Base-by-base conservation (phyloP, 2,888 invertebrate species). In the Tuta absoluta region DNA sequence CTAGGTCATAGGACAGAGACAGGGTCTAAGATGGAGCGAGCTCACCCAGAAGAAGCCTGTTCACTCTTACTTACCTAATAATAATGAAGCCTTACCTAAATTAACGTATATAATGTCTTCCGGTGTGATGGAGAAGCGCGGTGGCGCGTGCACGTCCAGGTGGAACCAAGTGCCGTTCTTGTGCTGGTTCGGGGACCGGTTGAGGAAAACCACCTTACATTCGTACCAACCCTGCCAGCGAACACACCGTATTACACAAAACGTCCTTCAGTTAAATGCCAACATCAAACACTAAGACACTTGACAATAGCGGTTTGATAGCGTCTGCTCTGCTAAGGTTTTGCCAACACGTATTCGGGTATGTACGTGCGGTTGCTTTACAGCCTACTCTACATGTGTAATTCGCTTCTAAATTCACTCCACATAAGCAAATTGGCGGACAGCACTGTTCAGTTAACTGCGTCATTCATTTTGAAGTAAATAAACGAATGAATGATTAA, bases 131-230 rank as follows among this genome's bases (percentile, higher is more conserved):
- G 96, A 96, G 93, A 98, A 98, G 91, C 97, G 95, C 78, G 98
- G 98, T 85, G 98, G 97, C 86, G 98, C 98, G 93, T 98, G 98
- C 85, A 99, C 98, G 93, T 98, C 98, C 89, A 99, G 94, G 91
- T 98, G 98, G 93, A 98, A 98, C 98, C 98, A 98, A 81, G 98
- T 98, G 84, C 98, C 98, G 92, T 97, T 97, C 92, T 97, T 97
- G 93, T 96, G 95, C 87, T 95, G 95, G 89, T 97, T 97, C 76
- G 97, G 97, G 78, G 96, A 96, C 78, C 98, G 96, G 92, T 98
- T 98, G 92, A 98, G 95, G 93, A 98, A 98, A 88, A 97, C 97
- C 92, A 98, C 97, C 92, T 94, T 95, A 92, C 97, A 98, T 93
- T 97, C 96, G 93, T 97, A 98, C 98, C 98, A 98, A 86, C 98